A percentile compares a stretch with the other conserved stretches of the same genome.
phyloP scores from a whole-genome alignment of 2,113 vertebrate genomes.

The Erythrolamprus reginae region DNA sequence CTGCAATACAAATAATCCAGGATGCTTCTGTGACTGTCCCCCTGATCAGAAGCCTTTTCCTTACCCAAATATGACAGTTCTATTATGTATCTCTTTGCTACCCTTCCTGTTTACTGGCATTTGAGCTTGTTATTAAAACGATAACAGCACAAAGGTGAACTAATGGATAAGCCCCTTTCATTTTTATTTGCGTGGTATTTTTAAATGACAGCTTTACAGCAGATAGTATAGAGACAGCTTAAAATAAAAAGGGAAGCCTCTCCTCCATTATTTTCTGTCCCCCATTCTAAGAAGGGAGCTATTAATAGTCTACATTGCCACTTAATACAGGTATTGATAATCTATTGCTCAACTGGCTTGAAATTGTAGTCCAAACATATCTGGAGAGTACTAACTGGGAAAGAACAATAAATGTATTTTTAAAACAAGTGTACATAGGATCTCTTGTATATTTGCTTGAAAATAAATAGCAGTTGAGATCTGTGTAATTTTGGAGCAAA shows the following conservation, averaged over 20 bases:
- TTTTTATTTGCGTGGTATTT: neutral
- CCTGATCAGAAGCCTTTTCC: neutral
- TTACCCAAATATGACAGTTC: neutral
- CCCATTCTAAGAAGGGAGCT: neutral
- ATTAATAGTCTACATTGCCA: neutral
- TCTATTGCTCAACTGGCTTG: neutral
- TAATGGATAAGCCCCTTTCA: too few species aligned
- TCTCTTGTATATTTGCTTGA: neutral
- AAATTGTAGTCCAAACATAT: neutral
- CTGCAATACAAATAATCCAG: constrained; percentile 7
- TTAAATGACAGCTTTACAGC: neutral
- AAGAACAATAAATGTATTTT: neutral
- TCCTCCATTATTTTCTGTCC: neutral
- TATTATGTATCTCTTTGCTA: neutral
- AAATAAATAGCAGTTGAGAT: neutral
- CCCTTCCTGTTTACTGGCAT: neutral
- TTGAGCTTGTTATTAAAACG: neutral
- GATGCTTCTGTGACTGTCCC: neutral
- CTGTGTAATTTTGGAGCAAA: neutral
- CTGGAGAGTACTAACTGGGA: neutral
- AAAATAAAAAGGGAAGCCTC: neutral
- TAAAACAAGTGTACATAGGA: neutral
- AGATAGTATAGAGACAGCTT: neutral
- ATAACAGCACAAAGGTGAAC: neutral
- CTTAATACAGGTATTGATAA: neutral